Conservation (phyloP, 1,140 invertebrate genomes). For the Sitophilus oryzae region DNA sequence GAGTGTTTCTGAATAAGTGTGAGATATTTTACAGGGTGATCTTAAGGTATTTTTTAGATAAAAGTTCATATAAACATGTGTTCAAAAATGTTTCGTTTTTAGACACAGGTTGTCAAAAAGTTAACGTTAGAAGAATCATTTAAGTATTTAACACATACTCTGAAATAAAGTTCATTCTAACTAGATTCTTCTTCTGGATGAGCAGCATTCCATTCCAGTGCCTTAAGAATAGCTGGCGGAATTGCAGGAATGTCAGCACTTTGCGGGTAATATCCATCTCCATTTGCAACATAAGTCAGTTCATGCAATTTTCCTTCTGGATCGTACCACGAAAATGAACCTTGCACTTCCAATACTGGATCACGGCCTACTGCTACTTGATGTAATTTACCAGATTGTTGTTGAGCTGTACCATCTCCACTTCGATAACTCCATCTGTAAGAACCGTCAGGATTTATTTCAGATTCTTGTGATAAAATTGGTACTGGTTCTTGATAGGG, state of each 20-base stretch:
- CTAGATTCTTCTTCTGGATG: not conserved
- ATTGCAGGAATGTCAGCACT: slow-evolving; percentile 8
- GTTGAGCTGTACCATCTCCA: slow-evolving; percentile 57
- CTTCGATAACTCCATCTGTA: slow-evolving; percentile 55
- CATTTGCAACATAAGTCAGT: slow-evolving; percentile 7
- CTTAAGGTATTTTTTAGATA: no score
- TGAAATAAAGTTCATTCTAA: no score
- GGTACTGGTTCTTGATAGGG: slow-evolving; percentile 52
- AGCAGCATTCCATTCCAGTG: not conserved
- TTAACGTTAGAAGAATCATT: no score
- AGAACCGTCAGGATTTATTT: slow-evolving; percentile 59
- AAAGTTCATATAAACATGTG: no score
- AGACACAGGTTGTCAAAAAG: no score
- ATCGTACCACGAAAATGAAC: not conserved
- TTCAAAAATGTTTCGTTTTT: no score
- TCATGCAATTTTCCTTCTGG: not conserved
- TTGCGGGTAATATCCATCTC: slow-evolving; percentile 8
- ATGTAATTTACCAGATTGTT: slow-evolving; percentile 54
- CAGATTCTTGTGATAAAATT: slow-evolving; percentile 53
- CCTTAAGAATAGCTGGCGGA: not conserved
- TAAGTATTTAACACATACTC: no score
- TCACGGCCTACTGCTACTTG: not conserved
- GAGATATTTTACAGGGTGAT: no score
- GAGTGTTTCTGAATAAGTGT: no score
- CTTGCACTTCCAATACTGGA: not conserved